Evolutionary conservation across 2,113 vertebrate species (phyloP), one percentile per base, ranked within the genome.

Genomic region (Scomber japonicus): DNA sequence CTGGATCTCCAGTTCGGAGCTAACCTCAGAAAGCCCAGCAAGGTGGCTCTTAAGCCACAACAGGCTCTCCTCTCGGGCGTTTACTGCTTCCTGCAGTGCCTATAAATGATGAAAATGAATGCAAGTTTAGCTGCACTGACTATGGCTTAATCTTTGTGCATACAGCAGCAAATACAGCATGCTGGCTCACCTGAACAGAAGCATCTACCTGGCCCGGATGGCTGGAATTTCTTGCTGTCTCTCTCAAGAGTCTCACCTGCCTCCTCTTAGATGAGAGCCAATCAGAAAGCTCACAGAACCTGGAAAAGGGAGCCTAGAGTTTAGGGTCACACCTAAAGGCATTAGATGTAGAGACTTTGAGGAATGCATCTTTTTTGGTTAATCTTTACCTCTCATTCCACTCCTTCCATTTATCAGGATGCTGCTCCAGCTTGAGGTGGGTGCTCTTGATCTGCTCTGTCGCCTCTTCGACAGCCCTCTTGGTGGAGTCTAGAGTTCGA

Each of bases 401-500:
- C 82, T 96, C 94, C 84, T 94, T 95, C 98, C 98, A 99, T 88
- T 96, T 97, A 88, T 98, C 96, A 0, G 95, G 95, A 70, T 96
- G 92, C 64, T 96, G 95, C 84, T 94, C 88, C n/a, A 99, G 92
- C 78, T 95, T 95, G 46, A 72, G 4, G 11, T 95, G 93, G 2
- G 94, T 94, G 77, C 67, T 86, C 35, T 93, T 94, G 56, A 98
- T 96, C 75, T 96, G 94, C 44, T 90, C 93, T 75, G 90, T 90
- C 73, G 98, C 94, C 5, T 97, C 96, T 48, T 89, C 95, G 24
- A 97, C 91, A 3, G 88, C 86, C 30, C 30, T 70, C 17, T 94
- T 95, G 78, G 95, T 94, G 67, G 87, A 90, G 44, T 94, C 95
- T 2, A 95, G 79, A 0, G 78, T 89, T 62, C 85, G 93, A 77